Base-by-base conservation (phyloP, 2,888 invertebrate species). In the Heliconius cydno region DNA sequence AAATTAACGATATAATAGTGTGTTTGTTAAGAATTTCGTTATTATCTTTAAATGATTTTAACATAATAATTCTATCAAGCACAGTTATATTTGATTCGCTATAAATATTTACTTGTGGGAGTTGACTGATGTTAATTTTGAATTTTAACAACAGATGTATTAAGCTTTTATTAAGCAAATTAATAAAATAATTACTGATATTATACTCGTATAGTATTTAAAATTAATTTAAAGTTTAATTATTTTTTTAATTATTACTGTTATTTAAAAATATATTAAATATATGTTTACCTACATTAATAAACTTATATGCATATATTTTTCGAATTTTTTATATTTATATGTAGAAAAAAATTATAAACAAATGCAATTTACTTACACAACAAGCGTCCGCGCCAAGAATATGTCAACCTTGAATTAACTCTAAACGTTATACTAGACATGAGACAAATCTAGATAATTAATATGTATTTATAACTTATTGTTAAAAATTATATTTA, bases 371-470 rank as follows among this genome's bases (percentile, higher is more conserved):
- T 60, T 60, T 60, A 77, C 77, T 77, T 63, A 77, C 77, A 70
- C 7, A 46, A 65, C 13, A 57, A 67, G 46, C 77, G 77, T 63
- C 63, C 63, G 77, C 77, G 30, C 71, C 22, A 22, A 46, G n/a
- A 34, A 77, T 77, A 60, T 30, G 63, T 28, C 71, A 77, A 71
- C 71, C 71, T 77, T 77, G 63, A 71, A 77, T 63, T 71, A 77
- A 41, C 60, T 22, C 34, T 63, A 28, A 15, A 41, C 41, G 52
- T 52, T 12, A 60, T 28, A 10, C 15, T 34, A 60, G 3, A n/a
- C n/a, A n/a, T n/a, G 22, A 25, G 46, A 9, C 7, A 41, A n/a
- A 66, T 67, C 34, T 30, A 67, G 67, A 76, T 67, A 52, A 76
- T 76, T 67, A 57, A 63, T 28, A 10, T 73, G 7, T n/a, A 34